Conservation (phyloP, 2,888 invertebrate species). For the Lasioglossum marginatum region DNA sequence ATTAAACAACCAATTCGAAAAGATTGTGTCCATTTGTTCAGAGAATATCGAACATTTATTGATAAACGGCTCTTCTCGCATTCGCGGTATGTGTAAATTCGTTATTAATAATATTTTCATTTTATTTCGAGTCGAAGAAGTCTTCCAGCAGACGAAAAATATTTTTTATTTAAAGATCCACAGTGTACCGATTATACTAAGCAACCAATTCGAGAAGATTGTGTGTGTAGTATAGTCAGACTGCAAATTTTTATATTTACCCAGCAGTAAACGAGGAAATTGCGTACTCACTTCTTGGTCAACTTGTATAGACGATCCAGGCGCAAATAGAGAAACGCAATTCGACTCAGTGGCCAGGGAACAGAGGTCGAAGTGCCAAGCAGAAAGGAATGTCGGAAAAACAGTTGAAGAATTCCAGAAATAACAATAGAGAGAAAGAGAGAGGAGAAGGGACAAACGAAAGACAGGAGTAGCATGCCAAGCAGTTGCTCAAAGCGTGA, state of each 20-base stretch:
- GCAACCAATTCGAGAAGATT: too few species aligned
- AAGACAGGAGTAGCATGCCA: constrained; percentile 71
- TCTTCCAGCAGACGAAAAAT: background rate
- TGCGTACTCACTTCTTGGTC: background rate
- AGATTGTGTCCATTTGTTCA: too few species aligned
- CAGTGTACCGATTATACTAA: too few species aligned
- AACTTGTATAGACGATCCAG: background rate
- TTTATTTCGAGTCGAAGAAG: background rate
- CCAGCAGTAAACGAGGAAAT: background rate
- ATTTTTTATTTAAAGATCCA: background rate
- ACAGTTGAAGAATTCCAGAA: constrained; percentile 41
- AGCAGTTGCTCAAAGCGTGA: constrained; percentile 71
- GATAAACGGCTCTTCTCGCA: too few species aligned
- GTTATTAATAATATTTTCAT: background rate
- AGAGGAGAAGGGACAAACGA: constrained; percentile 31
- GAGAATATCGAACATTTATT: too few species aligned
- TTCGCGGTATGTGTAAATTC: background rate
- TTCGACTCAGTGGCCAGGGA: background rate
- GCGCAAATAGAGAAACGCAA: background rate
- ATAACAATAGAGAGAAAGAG: constrained; percentile 46
- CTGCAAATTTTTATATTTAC: background rate
- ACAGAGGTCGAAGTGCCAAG: constrained; percentile 2
- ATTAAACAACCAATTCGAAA: too few species aligned
- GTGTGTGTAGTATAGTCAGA: background rate
- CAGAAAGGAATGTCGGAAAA: constrained; percentile 4